Conservation (phyloP, 2,797 vertebrate species). For the Lagodon rhomboides region DNA sequence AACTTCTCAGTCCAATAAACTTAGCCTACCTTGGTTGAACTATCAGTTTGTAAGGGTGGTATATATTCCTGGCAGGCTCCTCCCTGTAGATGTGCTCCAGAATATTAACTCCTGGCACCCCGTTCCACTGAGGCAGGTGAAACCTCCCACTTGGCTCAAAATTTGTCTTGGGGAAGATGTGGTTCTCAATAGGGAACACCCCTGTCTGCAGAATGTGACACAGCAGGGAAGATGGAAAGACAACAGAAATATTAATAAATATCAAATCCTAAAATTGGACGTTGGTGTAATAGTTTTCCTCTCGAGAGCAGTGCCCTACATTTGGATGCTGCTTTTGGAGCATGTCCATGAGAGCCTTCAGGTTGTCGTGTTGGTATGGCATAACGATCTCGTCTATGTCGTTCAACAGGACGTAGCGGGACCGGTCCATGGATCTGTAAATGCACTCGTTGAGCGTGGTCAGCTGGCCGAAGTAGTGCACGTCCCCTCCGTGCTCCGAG, state of each 20-base stretch:
- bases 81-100: constrained; percentile 77
- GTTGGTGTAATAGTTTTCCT: not conserved
- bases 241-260: not conserved
- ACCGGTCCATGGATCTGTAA: constrained; percentile 77
- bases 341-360: constrained; percentile 61
- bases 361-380: constrained; percentile 62
- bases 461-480: constrained; percentile 79
- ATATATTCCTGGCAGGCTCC: not conserved
- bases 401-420: constrained; percentile 73
- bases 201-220: constrained; percentile 26
- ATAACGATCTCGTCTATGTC: constrained; percentile 82
- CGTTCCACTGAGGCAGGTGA: constrained; percentile 64
- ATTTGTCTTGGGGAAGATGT: constrained; percentile 80
- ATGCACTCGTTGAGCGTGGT: constrained; percentile 80
- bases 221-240: not conserved
- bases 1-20: not conserved
- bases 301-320: not conserved
- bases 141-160: constrained; percentile 69
- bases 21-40: constrained; percentile 63
- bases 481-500: constrained; percentile 36
- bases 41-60: constrained; percentile 71
- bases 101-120: constrained; percentile 76
- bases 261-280: not conserved
- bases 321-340: constrained; percentile 60
- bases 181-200: constrained; percentile 84